Evolutionary conservation across 2,113 vertebrate genomes (phyloP).

Genomic region (Hippocampus abdominalis): DNA sequence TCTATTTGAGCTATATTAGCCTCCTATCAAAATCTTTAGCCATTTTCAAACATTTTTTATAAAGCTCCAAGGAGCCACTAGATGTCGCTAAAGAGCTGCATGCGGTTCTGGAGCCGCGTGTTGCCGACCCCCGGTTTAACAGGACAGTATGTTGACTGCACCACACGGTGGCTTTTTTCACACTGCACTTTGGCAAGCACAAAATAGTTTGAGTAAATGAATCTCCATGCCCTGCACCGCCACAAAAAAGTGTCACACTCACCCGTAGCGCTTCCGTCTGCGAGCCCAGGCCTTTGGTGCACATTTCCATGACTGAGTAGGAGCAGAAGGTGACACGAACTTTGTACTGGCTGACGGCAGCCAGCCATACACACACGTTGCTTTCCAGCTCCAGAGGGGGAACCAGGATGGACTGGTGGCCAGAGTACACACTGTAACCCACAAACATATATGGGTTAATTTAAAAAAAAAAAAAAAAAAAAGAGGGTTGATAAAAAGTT

Average conservation of each 20-base stretch:
- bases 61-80: too few relatives aligned
- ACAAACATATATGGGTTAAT: not conserved
- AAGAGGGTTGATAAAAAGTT: not conserved
- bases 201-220: too few relatives aligned
- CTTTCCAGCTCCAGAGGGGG: conserved; percentile 92
- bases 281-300: conserved; percentile 88
- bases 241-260: conserved; percentile 38
- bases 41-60: too few relatives aligned
- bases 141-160: too few relatives aligned
- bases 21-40: too few relatives aligned
- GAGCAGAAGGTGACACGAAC: conserved; percentile 95
- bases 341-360: conserved; percentile 92
- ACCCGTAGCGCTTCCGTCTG: conserved; percentile 87
- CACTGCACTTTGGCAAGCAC: too few relatives aligned
- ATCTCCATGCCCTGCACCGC: too few relatives aligned
- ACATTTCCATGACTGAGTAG: conserved; percentile 97
- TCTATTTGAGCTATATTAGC: too few relatives aligned
- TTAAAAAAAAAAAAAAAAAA: not conserved
- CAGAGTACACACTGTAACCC: conserved; percentile 77
- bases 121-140: too few relatives aligned
- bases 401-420: conserved; percentile 93
- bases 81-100: too few relatives aligned
- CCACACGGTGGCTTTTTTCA: too few relatives aligned
- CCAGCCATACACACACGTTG: conserved; percentile 89
- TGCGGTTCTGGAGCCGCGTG: too few relatives aligned